Evolutionary conservation across 2,113 vertebrate genomes (phyloP), one percentile per base, ranked within the genome.

Genomic region (Electrona antarctica): DNA sequence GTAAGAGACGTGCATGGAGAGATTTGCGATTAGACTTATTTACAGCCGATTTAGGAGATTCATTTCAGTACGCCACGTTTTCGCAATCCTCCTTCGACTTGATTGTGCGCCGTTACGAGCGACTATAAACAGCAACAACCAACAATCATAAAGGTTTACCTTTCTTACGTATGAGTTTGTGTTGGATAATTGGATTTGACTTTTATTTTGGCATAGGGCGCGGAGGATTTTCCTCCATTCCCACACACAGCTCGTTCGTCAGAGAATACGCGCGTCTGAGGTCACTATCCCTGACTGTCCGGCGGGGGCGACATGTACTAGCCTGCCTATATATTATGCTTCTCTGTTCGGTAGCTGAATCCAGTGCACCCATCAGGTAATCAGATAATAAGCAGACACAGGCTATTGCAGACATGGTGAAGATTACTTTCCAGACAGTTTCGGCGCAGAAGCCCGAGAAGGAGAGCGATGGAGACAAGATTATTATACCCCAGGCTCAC

Each of bases 381-480:
- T 71, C 29, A 88, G 57, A 79, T 47, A 28, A 41, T 57, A 54
- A 84, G 58, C 48, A 74, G 55, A 67, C 6, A 41, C 33, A 41
- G 33, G 33, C 3, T 8, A 15, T 8, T 33, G 70, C 60, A 88
- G 81, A 84, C 77, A 97, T 97, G 96, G 96, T 96, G 93, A 96
- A 96, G 92, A 96, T 97, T 77, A 94, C 94, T 3, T 95, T 96
- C 76, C 95, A 95, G 87, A 82, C 92, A 21, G 92, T 94, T 3
- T 86, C 93, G 78, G 90, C 85, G 59, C 87, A 94, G 86, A 98
- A 97, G 86, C 84, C 86, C 8, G 94, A 96, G 71, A 95, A 95
- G 83, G 85, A 92, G 65, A 77, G 66, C 60, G 88, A 93, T 66
- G 92, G 60, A 77, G 77, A 78, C 73, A 90, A 96, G 84, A 90